Evolutionary conservation across 2,888 invertebrate genomes (phyloP), one percentile per base, ranked within the genome.

Genomic region (Pterostichus madidus): DNA sequence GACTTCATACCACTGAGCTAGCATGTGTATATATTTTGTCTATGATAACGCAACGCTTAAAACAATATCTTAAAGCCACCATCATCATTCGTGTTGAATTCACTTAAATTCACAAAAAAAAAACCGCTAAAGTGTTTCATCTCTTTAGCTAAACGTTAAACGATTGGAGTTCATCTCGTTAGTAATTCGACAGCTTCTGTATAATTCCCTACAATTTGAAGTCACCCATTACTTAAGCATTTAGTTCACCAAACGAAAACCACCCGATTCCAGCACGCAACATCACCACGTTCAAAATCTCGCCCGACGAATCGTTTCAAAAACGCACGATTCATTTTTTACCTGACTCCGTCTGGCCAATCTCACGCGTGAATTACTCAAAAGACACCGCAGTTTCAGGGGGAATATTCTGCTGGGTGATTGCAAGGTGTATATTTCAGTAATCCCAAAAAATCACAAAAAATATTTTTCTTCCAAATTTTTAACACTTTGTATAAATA

Each of bases 371-470:
- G 39, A 17, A 78, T 10, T 64, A 11, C 2, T 17, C 31, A 24
- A 24, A 10, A n/a, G 17, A n/a, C 11, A 4, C 13, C n/a, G 31
- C 32, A 10, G 3, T 17, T 71, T 35, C 6, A 52, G 4, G 13
- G 0, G 2, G 3, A 56, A 59, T 8, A 52, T 75, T 8, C 11
- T 17, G 11, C n/a, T 35, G 84, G 61, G 3, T 76, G 8, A 32
- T 78, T 84, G 81, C 32, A 83, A 39, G 39, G 85, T 84, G 84
- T 85, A 84, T 84, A 85, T 85, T 85, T 85, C 85, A 84, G 85
- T 85, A 85, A 85, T 85, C 85, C 85, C 84, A 85, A 85, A 85
- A 85, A 85, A 85, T 85, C 84, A 85, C 85, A 85, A 85, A 85
- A 85, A 85, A 85, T 85, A 83, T 85, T 85, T 85, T 85, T 84